These are phyloP conservation scores for Stichodactyla mertensii DNA, from an alignment of 64 coral and sea anemone species.

Conservation along the genomic window DNA sequence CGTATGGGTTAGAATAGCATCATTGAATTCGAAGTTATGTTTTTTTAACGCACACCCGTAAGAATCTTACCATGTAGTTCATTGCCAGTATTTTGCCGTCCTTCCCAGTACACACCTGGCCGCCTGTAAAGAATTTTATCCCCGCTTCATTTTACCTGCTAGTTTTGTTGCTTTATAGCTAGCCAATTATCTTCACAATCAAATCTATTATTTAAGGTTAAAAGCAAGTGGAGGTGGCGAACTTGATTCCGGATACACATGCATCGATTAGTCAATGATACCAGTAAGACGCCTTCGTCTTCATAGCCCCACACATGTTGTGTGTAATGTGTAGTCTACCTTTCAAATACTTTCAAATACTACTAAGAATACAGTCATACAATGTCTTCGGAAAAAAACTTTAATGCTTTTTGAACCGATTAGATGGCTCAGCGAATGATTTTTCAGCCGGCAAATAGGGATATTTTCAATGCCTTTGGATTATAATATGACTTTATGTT, in stretches of 20 bases:
- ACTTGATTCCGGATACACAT: conserved; percentile 4
- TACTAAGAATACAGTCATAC: not conserved
- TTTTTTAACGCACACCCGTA: not conserved
- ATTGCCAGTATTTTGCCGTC: not conserved
- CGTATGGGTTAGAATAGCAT: too few relatives aligned
- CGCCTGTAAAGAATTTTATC: not conserved
- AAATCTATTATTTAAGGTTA: not conserved
- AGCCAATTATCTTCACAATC: not conserved
- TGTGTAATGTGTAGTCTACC: not conserved
- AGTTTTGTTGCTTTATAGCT: not conserved
- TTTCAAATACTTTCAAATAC: not conserved
- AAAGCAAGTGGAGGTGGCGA: conserved; percentile 16
- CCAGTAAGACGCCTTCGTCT: not conserved
- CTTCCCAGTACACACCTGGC: not conserved
- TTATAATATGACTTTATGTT: too few relatives aligned
- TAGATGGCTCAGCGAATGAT: too few relatives aligned
- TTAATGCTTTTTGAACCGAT: not conserved
- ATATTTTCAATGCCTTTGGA: too few relatives aligned
- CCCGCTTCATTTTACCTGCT: not conserved
- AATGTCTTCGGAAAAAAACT: too few relatives aligned
- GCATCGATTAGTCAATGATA: not conserved
- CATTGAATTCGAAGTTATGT: too few relatives aligned
- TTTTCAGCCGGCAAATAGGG: too few relatives aligned
- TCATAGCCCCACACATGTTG: not conserved
- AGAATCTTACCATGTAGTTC: not conserved